phyloP scores from a whole-genome alignment of 2,797 vertebrate genomes.

The Anabacerthia variegaticeps region DNA sequence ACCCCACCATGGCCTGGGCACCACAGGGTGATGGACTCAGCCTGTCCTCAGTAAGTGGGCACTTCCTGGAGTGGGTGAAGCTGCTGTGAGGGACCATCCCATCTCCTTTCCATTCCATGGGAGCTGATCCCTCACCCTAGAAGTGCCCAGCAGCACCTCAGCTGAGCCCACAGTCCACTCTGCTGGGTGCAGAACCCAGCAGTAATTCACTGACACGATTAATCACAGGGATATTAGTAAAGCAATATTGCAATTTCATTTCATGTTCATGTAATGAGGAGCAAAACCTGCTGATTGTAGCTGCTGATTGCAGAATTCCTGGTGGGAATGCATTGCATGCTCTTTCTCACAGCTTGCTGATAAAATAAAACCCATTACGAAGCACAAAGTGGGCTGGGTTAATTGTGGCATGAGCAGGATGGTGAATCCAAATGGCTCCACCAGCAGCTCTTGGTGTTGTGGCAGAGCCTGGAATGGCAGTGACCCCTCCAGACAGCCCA shows the following conservation, averaged over 20 bases:
- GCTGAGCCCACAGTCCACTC: fast-evolving
- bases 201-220: neutral
- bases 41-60: neutral
- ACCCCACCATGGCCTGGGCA: fast-evolving
- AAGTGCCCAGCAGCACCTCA: neutral
- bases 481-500: neutral
- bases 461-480: neutral
- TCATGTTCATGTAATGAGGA: constrained; percentile 5
- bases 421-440: neutral
- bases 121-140: fast-evolving
- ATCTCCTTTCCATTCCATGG: fast-evolving
- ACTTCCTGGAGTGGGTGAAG: fast-evolving
- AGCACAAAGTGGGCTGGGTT: neutral
- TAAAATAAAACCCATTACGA: constrained; percentile 23
- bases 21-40: fast-evolving
- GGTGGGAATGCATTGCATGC: neutral
- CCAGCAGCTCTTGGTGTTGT: neutral
- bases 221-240: neutral
- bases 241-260: neutral
- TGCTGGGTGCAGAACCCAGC: fast-evolving
- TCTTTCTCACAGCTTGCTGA: neutral
- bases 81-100: fast-evolving
- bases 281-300: constrained; percentile 4
- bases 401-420: neutral
- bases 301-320: constrained; percentile 36